A percentile compares a stretch with the other conserved stretches of the same genome.
phyloP scores from a whole-genome alignment of 2,797 vertebrate genomes.

The Karalla daura region DNA sequence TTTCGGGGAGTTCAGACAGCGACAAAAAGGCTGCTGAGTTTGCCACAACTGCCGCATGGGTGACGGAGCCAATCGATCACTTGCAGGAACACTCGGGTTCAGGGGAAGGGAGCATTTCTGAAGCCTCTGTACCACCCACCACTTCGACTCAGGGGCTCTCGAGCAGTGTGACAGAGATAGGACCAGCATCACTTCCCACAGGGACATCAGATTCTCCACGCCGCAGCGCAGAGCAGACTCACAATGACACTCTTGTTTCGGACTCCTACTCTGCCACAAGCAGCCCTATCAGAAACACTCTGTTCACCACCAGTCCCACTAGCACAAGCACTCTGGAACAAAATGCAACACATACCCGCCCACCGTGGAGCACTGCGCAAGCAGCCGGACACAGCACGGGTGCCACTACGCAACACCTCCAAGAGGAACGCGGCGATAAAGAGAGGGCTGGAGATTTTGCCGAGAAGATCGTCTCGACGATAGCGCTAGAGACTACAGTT shows the following conservation, averaged over 20 bases:
- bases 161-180: conserved; percentile 58
- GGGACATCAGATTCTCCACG: conserved; percentile 65
- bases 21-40: neutral
- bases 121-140: conserved; percentile 48
- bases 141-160: conserved; percentile 45
- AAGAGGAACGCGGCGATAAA: conserved; percentile 28
- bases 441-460: conserved; percentile 14
- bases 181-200: conserved; percentile 63
- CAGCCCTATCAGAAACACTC: conserved; percentile 54
- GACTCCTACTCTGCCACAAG: conserved; percentile 66
- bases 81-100: conserved; percentile 57
- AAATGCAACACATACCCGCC: conserved; percentile 54
- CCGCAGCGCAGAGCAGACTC: conserved; percentile 36
- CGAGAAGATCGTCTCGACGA: conserved; percentile 37
- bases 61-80: conserved; percentile 29
- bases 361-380: conserved; percentile 31
- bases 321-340: conserved; percentile 53
- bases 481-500: conserved; percentile 60
- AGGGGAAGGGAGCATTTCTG: conserved; percentile 57
- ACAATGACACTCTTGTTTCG: conserved; percentile 66
- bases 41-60: conserved; percentile 18
- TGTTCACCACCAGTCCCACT: conserved; percentile 64
- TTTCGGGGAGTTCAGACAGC: conserved; percentile 5
- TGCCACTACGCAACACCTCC: conserved; percentile 39
- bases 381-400: conserved; percentile 33